Percentiles rank a stretch among this genome's conserved stretches.
These are phyloP conservation scores for Lordiphosa stackelbergi DNA, from an alignment of 1,140 invertebrate species.

Conservation along the genomic window DNA sequence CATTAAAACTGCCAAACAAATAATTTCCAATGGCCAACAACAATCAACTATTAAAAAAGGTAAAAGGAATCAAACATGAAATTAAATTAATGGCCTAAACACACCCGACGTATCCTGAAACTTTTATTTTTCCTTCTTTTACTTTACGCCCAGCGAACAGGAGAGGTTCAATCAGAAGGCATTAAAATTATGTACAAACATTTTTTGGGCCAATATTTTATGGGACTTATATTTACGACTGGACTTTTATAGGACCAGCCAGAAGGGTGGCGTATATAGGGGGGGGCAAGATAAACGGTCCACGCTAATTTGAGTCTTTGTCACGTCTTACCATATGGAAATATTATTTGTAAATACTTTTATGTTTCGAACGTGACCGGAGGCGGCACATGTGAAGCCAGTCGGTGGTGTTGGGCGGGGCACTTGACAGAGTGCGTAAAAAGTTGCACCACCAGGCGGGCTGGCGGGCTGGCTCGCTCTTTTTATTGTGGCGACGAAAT, in stretches of 20 bases:
- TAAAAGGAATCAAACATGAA: conserved; percentile 68
- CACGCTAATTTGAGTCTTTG: conserved; percentile 76
- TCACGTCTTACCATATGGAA: conserved; percentile 77
- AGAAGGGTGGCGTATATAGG: conserved; percentile 2
- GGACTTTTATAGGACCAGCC: conserved; percentile 63
- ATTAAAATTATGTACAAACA: conserved; percentile 72
- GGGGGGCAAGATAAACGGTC: conserved; percentile 55
- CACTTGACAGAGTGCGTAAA: conserved; percentile 35
- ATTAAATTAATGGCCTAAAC: conserved; percentile 68
- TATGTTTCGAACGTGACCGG: conserved; percentile 74
- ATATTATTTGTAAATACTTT: conserved; percentile 77
- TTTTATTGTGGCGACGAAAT: conserved; percentile 73
- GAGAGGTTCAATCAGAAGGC: conserved; percentile 58
- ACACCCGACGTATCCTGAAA: conserved; percentile 21
- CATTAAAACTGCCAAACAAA: conserved; percentile 68
- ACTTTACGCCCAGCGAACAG: conserved; percentile 3
- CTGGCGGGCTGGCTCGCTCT: too few relatives aligned
- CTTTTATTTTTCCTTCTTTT: conserved; percentile 10
- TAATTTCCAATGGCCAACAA: conserved; percentile 39
- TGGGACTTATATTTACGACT: conserved; percentile 46
- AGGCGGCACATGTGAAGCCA: conserved; percentile 41
- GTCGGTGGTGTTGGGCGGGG: conserved; percentile 9
- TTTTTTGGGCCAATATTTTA: conserved; percentile 26
- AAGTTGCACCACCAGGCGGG: conserved; percentile 12
- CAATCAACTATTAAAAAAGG: conserved; percentile 61